Base-by-base conservation (phyloP, 2,888 invertebrate species). In the Rhaphigaster nebulosa region DNA sequence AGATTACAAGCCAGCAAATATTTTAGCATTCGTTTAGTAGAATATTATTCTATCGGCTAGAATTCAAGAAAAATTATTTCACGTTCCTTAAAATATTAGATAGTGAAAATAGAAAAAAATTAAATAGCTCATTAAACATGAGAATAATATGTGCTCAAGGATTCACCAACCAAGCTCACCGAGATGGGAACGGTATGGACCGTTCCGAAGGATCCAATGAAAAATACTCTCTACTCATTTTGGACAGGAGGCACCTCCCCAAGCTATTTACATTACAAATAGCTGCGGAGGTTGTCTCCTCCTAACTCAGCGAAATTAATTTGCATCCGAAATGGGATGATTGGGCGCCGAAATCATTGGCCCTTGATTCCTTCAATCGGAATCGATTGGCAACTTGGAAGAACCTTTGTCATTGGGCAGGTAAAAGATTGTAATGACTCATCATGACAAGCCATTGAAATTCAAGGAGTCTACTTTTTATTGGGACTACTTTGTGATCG, bases 311-410 rank as follows among this genome's bases (percentile, higher is more conserved):
- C 54, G 65, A 88, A 88, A 88, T 88, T 88, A 88, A 88, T 88
- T 88, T 88, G 88, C 88, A 88, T 88, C 88, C 88, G 88, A 88
- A 88, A 88, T 88, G 88, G 88, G 88, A 56, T 60, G 88, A 88
- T 60, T 60, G 88, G 88, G 84, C 26, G 80, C 84, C 84, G n/a
- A 84, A 84, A 84, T 84, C 84, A 84, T 84, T 84, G 84, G 84
- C 45, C n/a, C 84, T 84, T 84, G 84, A 84, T 84, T 84, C 84
- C 84, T 50, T 84, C 84, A 84, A 84, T 84, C 84, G 84, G 84
- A 84, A 84, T 84, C 84, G 84, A 84, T 50, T 45, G 45, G 84
- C 45, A n/a, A 10, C 45, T 50, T 20, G 70, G 34, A 76, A 76
- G 70, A 12, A 20, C 38, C 70, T 76, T 38, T 34, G 34, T 76